Evolutionary conservation across 2,888 invertebrate species (phyloP).

Genomic region (Lingula anatina): DNA sequence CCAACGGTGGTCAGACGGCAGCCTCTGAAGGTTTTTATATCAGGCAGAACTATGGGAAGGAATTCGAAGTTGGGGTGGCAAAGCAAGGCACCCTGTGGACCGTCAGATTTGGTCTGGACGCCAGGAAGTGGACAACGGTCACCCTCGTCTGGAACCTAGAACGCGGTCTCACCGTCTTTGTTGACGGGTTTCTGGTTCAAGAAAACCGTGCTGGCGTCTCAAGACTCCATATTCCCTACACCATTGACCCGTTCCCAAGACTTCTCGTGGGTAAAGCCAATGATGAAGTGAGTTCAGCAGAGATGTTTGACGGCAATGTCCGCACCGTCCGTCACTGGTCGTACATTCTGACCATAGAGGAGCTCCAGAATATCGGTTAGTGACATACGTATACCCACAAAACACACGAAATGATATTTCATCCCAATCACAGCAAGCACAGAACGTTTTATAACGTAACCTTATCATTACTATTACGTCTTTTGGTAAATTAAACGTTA

Average conservation of each 20-base stretch:
- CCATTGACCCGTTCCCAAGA: constrained; percentile 12
- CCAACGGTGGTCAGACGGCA: constrained; percentile 34
- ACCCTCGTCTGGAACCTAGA: constrained; percentile 19
- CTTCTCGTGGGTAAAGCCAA: constrained; percentile 11
- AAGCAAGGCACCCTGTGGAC: constrained; percentile 22
- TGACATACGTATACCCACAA: too few species aligned
- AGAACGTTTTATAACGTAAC: too few species aligned
- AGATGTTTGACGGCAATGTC: background rate
- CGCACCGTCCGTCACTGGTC: background rate
- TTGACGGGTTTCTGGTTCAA: constrained; percentile 25
- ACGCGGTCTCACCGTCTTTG: constrained; percentile 21
- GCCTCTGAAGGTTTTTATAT: constrained; percentile 40
- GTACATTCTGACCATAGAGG: too few species aligned
- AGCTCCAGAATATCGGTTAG: too few species aligned
- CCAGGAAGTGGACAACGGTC: constrained; percentile 20
- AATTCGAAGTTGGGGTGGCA: constrained; percentile 37
- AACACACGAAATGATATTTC: too few species aligned
- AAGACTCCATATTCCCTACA: constrained; percentile 10
- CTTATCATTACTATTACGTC: too few species aligned
- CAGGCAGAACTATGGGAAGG: constrained; percentile 28
- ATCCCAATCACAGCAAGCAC: too few species aligned
- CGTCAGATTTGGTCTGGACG: constrained; percentile 19
- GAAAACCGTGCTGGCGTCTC: constrained; percentile 2
- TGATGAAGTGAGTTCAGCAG: constrained; percentile 3
- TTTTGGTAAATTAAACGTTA: too few species aligned